These are phyloP conservation scores for Hedychridium roseum DNA, from an alignment of 2,888 invertebrate genomes.

Conservation along the genomic window DNA sequence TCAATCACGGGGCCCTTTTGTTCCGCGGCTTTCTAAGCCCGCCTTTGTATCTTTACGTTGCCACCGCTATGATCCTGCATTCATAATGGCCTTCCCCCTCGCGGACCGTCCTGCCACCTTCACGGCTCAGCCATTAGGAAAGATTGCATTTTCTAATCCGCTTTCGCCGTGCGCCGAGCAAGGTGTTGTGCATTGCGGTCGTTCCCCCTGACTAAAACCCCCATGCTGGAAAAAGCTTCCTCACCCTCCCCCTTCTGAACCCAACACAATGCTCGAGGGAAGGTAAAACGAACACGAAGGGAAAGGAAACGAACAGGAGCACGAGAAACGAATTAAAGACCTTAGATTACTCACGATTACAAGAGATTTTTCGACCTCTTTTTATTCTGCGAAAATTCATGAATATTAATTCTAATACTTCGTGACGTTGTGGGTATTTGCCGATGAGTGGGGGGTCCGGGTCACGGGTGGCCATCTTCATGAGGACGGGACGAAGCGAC, in stretches of 20 bases:
- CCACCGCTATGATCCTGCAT: conserved; percentile 52
- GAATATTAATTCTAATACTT: no score
- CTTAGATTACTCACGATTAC: no score
- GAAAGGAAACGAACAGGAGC: not conserved
- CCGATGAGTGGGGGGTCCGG: no score
- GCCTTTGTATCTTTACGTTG: conserved; percentile 52
- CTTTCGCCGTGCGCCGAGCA: conserved; percentile 27
- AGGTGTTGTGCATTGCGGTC: conserved; percentile 31
- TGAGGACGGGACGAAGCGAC: not conserved
- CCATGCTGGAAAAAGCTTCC: no score
- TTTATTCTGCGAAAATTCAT: no score
- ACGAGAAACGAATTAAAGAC: no score
- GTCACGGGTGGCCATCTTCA: no score
- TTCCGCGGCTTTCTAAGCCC: conserved; percentile 51
- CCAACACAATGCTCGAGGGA: no score
- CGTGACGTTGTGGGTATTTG: no score
- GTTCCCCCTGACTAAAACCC: conserved; percentile 27
- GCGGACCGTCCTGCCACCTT: conserved; percentile 30
- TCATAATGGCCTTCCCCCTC: conserved; percentile 47
- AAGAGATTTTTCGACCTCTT: no score
- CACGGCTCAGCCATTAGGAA: conserved; percentile 48
- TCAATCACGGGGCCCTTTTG: conserved; percentile 58
- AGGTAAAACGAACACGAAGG: not conserved
- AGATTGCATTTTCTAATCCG: conserved; percentile 53
- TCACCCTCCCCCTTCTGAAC: no score